phyloP scores from a whole-genome alignment of 2,797 vertebrate genomes.

The Anguilla megastoma region DNA sequence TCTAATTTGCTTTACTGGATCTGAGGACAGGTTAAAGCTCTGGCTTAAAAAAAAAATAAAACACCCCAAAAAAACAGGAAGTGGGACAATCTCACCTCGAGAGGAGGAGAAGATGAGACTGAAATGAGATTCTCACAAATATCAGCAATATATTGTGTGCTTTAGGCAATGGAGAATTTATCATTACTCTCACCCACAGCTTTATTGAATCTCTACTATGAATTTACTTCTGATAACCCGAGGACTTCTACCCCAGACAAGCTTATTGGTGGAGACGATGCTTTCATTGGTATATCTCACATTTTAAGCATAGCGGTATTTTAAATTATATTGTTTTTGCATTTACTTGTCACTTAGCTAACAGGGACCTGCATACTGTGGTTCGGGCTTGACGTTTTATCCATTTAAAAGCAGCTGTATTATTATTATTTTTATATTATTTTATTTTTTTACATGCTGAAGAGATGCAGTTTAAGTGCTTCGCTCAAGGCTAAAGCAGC shows the following conservation, averaged over 20 bases:
- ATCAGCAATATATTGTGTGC: conserved; percentile 10
- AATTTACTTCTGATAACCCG: background rate
- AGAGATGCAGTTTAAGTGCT: background rate
- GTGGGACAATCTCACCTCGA: background rate
- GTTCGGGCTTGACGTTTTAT: background rate
- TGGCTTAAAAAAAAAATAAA: background rate
- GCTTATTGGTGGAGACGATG: background rate
- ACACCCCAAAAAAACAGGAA: background rate
- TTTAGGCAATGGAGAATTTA: background rate
- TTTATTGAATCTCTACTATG: conserved; percentile 5
- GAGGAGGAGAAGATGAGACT: background rate
- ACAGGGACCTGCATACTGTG: background rate
- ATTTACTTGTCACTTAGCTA: background rate
- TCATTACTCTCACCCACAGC: background rate
- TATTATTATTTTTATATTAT: too few relatives aligned
- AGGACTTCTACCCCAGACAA: background rate
- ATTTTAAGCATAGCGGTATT: conserved; percentile 6
- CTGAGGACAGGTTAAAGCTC: background rate
- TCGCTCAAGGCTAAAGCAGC: background rate
- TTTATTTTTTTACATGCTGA: background rate
- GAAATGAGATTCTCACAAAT: background rate
- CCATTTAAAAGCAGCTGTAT: background rate
- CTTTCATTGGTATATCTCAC: background rate
- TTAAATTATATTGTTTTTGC: background rate
- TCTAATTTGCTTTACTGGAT: background rate